Base-by-base conservation (phyloP, 2,113 vertebrate species). In the Vidua chalybeata region DNA sequence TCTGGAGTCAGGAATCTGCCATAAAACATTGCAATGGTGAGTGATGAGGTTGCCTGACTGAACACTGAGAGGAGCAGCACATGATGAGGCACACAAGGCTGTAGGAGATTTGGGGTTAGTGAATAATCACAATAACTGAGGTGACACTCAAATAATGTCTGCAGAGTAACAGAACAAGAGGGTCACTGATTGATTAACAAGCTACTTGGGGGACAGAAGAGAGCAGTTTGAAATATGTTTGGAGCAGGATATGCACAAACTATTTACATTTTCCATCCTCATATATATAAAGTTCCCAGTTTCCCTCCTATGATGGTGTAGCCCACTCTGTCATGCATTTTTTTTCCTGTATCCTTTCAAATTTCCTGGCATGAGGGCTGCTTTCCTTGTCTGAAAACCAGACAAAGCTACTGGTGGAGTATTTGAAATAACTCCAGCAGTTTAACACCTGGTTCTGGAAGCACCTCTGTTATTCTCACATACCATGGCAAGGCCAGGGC, bases 241-340 rank as follows among this genome's bases (percentile, higher is more conserved):
- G 11, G 41, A 37, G 59, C 30, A n/a, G 7, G 15, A 68, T 35
- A 59, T 37, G 35, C 31, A 64, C 41, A 80, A 73, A 30, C 11
- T 48, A 7, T 51, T 22, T 55, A 24, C 7, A 35, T 66, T 90
- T 78, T 82, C 63, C 33, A 68, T 69, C 28, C 22, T 37, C 39
- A 15, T 13, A 6, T 22, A 12, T 14, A n/a, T n/a, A n/a, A n/a
- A 39, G 45, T 20, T 8, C 15, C 23, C 17, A 2, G 1, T 55
- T 59, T 55, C 9, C 11, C 35, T 15, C 7, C 28, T 28, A 0
- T 33, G 33, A 19, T 66, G 27, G 13, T 27, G 7, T 20, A 79
- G 41, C 62, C 41, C 33, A 11, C 37, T 27, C n/a, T 52, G 28
- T 10, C 45, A 39, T 26, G 33, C 15, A 45, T n/a, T 5, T 17